Evolutionary conservation across 1,140 invertebrate species (phyloP), one percentile per base, ranked within the genome.

Genomic region (Rhyacophila brunnea): DNA sequence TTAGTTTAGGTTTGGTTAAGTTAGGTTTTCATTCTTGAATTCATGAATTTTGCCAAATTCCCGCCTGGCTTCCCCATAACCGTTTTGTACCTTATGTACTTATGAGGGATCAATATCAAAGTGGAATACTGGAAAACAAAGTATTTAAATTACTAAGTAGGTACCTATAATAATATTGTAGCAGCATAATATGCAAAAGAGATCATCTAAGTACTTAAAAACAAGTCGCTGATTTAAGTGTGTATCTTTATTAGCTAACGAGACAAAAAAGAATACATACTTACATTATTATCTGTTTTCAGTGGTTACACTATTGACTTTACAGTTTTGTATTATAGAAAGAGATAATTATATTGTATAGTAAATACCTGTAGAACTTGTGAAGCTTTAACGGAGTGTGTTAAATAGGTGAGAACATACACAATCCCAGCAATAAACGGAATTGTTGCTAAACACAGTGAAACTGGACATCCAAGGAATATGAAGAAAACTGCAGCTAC

Each of bases 401-500:
- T 56, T 14, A 11, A 19, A 17, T 59, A 62, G 14, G 56, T 62
- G 5, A 44, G 46, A 6, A 65, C 11, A 35, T 56, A 62, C 6
- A 65, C 56, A 34, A 62, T 36, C n/a, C 62, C 5, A 19, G 52
- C 56, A 7, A 59, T 43, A 17, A 59, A 35, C 4, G 64, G 64
- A 17, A 65, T 52, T 4, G 64, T 52, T 14, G 51, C 1, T 6
- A 59, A 10, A 28, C 64, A 65, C 45, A 58, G 47, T 35, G 35
- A 15, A 20, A 65, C 36, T 45, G 64, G 64, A 40, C 62, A 28
- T 23, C 64, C 59, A 10, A 65, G 36, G 20, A 65, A 65, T 55
- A 65, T 65, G 47, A 65, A 65, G n/a, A 54, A 59, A 15, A 65
- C 50, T 10, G 64, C 64, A 5, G 64, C 49, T 34, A 58, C 20